These are phyloP conservation scores for Callyntrura sp. DNA, from an alignment of 2,888 invertebrate species.

Conservation along the genomic window DNA sequence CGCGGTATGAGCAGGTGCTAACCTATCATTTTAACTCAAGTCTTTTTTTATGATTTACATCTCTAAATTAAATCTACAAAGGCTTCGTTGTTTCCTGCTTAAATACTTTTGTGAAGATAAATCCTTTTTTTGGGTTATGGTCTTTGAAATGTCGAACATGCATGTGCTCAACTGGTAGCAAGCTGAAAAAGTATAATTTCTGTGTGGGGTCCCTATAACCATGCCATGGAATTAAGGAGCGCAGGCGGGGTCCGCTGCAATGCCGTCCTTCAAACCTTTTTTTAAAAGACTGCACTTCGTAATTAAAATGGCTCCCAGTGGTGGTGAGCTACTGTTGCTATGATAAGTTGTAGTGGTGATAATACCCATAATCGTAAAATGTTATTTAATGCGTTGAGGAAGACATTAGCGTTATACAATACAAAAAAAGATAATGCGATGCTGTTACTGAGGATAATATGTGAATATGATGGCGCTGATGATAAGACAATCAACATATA, in stretches of 20 bases:
- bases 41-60: neutral
- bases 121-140: slow-evolving; percentile 4
- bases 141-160: neutral
- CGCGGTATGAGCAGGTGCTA: neutral
- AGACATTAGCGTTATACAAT: neutral
- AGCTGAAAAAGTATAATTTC: neutral
- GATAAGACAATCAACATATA: neutral
- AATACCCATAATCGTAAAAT: slow-evolving; percentile 3
- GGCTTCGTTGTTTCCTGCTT: neutral
- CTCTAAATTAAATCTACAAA: slow-evolving; percentile 1
- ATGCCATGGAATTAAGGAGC: neutral
- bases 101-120: neutral
- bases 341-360: neutral
- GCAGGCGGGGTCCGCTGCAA: neutral
- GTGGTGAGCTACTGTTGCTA: neutral
- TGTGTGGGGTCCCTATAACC: neutral
- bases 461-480: neutral
- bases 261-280: neutral
- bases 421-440: slow-evolving; percentile 10
- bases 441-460: neutral
- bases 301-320: neutral
- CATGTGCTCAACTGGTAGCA: neutral
- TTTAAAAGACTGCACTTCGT: neutral
- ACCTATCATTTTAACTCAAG: neutral
- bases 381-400: slow-evolving; percentile 38